Percentiles rank a stretch among this genome's conserved stretches.
Evolutionary conservation across 1,140 invertebrate genomes (phyloP).

Genomic region (Pantala flavescens): DNA sequence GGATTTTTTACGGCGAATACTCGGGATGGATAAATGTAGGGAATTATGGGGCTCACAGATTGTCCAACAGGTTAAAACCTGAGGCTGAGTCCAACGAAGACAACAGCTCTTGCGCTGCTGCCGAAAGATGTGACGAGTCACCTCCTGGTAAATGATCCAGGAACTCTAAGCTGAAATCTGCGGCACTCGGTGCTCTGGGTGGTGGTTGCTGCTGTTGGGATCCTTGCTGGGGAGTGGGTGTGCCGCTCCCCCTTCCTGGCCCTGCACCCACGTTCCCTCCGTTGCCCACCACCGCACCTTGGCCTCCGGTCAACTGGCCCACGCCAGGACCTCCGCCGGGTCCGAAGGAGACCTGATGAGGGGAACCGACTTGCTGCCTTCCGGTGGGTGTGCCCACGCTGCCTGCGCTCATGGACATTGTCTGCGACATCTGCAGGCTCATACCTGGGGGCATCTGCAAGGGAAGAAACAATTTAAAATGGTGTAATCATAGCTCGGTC

Average conservation of each 20-base stretch:
- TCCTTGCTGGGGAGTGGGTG: slow-evolving; percentile 27
- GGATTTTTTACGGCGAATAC: no score
- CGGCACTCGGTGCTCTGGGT: slow-evolving; percentile 26
- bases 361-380: not conserved
- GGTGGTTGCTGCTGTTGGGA: slow-evolving; percentile 29
- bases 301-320: not conserved
- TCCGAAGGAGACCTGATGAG: not conserved
- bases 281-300: slow-evolving; percentile 19
- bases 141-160: slow-evolving; percentile 62
- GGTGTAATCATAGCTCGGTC: no score
- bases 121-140: slow-evolving; percentile 57
- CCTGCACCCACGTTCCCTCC: slow-evolving; percentile 21
- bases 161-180: slow-evolving; percentile 68
- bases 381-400: slow-evolving; percentile 19
- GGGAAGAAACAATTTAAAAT: not conserved
- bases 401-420: slow-evolving; percentile 31
- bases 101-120: slow-evolving; percentile 53
- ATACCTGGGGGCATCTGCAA: slow-evolving; percentile 23
- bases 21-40: no score
- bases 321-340: not conserved
- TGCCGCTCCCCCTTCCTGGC: slow-evolving; percentile 30
- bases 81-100: slow-evolving; percentile 50
- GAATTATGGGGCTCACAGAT: not conserved
- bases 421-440: slow-evolving; percentile 42
- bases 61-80: not conserved